phyloP scores from a whole-genome alignment of 2,888 invertebrate genomes.

The Leucophenga maculata region DNA sequence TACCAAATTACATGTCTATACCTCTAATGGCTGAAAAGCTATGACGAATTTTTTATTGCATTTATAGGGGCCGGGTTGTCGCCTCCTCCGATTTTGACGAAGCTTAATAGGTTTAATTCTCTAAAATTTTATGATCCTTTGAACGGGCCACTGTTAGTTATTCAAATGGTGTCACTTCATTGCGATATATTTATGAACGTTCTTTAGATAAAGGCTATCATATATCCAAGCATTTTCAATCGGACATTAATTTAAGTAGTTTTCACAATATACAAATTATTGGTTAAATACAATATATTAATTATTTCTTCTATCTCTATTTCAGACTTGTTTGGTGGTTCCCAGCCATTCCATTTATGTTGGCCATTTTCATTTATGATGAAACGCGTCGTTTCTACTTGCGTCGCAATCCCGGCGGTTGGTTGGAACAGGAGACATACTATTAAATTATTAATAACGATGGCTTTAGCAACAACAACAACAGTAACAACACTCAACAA shows the following conservation, averaged over 20 bases:
- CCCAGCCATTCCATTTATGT: conserved; percentile 97
- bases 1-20: too few relatives aligned
- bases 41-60: too few relatives aligned
- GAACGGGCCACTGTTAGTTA: too few relatives aligned
- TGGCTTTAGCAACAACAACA: conserved; percentile 40
- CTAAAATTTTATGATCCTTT: too few relatives aligned
- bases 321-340: conserved; percentile 98
- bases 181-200: too few relatives aligned
- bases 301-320: conserved; percentile 33
- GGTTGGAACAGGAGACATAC: conserved; percentile 99
- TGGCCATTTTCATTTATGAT: conserved; percentile 99
- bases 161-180: too few relatives aligned
- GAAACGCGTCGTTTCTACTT: conserved; percentile 97
- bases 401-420: conserved; percentile 97
- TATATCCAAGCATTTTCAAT: too few relatives aligned
- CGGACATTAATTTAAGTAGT: background rate
- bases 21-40: too few relatives aligned
- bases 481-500: conserved; percentile 43
- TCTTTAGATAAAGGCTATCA: too few relatives aligned
- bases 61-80: too few relatives aligned
- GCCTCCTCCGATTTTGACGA: too few relatives aligned
- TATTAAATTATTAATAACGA: conserved; percentile 78
- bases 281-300: background rate
- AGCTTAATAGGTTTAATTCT: too few relatives aligned
- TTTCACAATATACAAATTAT: background rate